phyloP scores from a whole-genome alignment of 2,113 vertebrate species.

The Romanogobio albipinnatus region DNA sequence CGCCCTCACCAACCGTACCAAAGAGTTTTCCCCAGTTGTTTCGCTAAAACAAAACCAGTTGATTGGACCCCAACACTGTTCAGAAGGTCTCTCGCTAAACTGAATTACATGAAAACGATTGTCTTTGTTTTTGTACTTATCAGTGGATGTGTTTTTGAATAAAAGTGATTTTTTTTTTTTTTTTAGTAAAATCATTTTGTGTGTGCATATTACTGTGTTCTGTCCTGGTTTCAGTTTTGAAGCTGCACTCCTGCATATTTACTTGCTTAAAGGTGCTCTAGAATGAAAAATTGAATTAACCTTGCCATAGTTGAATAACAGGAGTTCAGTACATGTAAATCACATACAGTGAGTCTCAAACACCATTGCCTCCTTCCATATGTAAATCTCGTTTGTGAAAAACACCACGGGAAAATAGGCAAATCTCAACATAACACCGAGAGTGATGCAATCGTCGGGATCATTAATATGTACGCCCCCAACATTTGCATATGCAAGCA shows the following conservation, averaged over 20 bases:
- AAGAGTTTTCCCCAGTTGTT: conserved; percentile 49
- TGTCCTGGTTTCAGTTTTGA: neutral
- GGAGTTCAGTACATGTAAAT: too few species aligned
- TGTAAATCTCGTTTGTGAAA: too few species aligned
- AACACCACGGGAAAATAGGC: too few species aligned
- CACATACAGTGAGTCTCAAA: too few species aligned
- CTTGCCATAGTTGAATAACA: too few species aligned
- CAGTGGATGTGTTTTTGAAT: conserved; percentile 75
- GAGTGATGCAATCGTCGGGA: too few species aligned
- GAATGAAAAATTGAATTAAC: too few species aligned
- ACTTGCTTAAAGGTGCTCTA: too few species aligned
- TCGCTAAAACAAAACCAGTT: neutral
- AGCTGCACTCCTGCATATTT: neutral
- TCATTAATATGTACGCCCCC: too few species aligned
- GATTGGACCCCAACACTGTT: conserved; percentile 38
- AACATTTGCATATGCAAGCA: too few species aligned
- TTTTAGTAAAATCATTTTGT: conserved; percentile 41
- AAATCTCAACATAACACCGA: too few species aligned
- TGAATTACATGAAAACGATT: conserved; percentile 61
- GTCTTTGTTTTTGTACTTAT: conserved; percentile 77
- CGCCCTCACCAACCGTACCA: conserved; percentile 48
- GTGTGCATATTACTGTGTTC: conserved; percentile 47
- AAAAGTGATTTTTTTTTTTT: conserved; percentile 68
- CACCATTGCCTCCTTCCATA: too few species aligned
- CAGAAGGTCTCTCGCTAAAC: conserved; percentile 49